A percentile compares a stretch with the other conserved stretches of the same genome.
phyloP scores from a whole-genome alignment of 2,113 vertebrate species.

The Campylomormyrus tamandua region DNA sequence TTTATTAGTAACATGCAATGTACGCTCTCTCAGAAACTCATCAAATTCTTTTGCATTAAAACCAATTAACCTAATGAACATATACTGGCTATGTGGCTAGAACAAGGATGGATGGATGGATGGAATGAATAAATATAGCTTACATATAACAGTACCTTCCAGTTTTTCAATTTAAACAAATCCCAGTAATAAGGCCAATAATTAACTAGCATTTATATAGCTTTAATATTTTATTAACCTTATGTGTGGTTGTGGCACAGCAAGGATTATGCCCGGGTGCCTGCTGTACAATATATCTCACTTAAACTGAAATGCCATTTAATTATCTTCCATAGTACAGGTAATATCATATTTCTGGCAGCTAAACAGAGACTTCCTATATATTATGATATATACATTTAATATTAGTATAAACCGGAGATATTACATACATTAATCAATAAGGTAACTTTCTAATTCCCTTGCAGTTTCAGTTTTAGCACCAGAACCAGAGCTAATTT shows the following conservation, averaged over 20 bases:
- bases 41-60: background rate
- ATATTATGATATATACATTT: background rate
- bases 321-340: background rate
- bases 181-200: background rate
- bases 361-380: background rate
- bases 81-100: background rate
- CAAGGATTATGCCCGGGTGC: background rate
- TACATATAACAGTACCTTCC: background rate
- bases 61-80: background rate
- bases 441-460: constrained; percentile 4
- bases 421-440: background rate
- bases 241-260: background rate
- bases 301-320: background rate
- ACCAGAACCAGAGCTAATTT: constrained; percentile 10
- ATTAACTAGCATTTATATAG: background rate
- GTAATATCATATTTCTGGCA: constrained; percentile 1
- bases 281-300: background rate
- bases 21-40: background rate
- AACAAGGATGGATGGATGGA: background rate
- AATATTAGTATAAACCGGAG: background rate
- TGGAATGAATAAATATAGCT: background rate
- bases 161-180: background rate
- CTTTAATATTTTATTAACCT: background rate
- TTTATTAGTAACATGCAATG: background rate
- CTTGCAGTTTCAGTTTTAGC: background rate